Evolutionary conservation across 2,797 vertebrate genomes (phyloP), one percentile per base, ranked within the genome.

Genomic region (Gorsachius magnificus): DNA sequence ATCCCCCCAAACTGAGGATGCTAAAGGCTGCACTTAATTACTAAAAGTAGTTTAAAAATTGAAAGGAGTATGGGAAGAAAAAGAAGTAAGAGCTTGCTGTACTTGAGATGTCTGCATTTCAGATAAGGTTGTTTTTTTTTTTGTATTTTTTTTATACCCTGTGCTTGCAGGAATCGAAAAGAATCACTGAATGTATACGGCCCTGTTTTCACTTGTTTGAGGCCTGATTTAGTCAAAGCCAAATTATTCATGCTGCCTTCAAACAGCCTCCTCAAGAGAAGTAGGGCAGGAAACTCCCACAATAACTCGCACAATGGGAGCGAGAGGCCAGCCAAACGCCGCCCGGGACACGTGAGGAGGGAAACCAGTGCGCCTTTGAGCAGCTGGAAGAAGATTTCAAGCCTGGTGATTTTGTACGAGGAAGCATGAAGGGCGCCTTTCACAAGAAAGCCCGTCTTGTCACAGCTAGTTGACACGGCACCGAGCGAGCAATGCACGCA

Each of bases 221-320:
- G 71, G 83, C 60, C 77, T 46, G 93, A 84, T 93, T 96, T 93
- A 96, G 69, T 86, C 90, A 93, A 94, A 93, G 94, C 64, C 94
- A 63, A 76, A 80, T 96, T 96, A 97, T 97, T 94, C 80, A 25
- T 77, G 87, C 93, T 91, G 97, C 88, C 70, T 54, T 68, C 83
- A 82, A 92, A 94, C 95, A 95, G 96, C 93, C 93, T 96, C 9
- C 95, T 96, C 94, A 51, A 91, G 94, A 97, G 96, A 97, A 95
- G 94, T 92, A 94, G 96, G 96, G 89, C 97, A 97, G 96, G 97
- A 96, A 82, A 95, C 96, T 91, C 96, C 96, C 97, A 96, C 96
- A 95, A 88, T 89, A 93, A 87, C 45, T 71, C 53, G 13, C 90
- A 83, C 90, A 93, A 94, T 86, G 79, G 71, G 84, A 96, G 74